Evolutionary conservation across 2,888 invertebrate genomes (phyloP), one percentile per base, ranked within the genome.

Genomic region (Drosophila birchii): DNA sequence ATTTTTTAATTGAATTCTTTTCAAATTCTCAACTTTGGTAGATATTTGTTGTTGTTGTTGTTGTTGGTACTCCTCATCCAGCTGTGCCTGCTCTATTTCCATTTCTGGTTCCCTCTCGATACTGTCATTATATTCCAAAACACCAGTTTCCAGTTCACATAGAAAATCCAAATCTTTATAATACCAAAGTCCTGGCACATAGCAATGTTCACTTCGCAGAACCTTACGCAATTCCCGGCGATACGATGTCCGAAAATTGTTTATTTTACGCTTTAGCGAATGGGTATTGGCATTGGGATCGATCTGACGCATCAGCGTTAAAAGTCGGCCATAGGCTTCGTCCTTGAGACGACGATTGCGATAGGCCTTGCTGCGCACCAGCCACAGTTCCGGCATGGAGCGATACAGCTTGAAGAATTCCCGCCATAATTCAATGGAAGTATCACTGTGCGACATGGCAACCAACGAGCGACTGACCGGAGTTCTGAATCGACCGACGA

Each of bases 171-270:
- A 54, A n/a, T 86, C 88, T 18, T 76, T 71, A 58, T 69, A 86
- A 32, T 88, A 88, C 88, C 85, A 86, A 0, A 86, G 36, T 0
- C 81, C 61, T 0, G 86, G 86, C 12, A 61, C 61, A 44, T 88
- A 86, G 1, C 60, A 18, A 5, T 16, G 38, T 0, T 18, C 58
- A 32, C 67, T 86, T 0, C 73, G 58, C 18, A 80, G 39, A 23
- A 85, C 80, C 49, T 84, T 84, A 16, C 84, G 80, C 53, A 85
- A 38, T 60, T 85, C 88, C 7, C 84, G 76, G 0, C 86, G 78
- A 14, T 87, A 87, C n/a, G 86, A 83, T 16, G 86, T 83, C 7
- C 88, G 81, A 7, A 88, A 43, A 76, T 86, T 88, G 67, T 86
- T 86, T 7, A 88, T 88, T 38, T 88, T 86, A 0, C 88, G 70